phyloP scores from a whole-genome alignment of 1,140 invertebrate genomes.

The Lordiphosa collinella region DNA sequence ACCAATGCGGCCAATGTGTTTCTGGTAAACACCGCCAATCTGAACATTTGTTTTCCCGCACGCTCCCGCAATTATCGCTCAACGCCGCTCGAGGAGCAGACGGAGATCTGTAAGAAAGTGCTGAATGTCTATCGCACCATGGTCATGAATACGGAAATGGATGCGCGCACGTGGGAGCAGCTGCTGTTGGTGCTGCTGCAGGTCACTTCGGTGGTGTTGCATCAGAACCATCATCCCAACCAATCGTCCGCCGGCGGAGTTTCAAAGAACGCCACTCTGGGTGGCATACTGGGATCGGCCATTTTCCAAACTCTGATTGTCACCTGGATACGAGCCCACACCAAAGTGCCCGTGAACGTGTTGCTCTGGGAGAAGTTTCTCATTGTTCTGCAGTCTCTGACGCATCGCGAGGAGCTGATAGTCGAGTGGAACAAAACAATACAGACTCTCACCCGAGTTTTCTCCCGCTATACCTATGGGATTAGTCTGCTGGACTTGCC shows the following conservation, averaged over 20 bases:
- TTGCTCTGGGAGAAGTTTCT: slow-evolving; percentile 98
- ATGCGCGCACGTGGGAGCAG: slow-evolving; percentile 95
- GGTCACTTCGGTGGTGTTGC: slow-evolving; percentile 94
- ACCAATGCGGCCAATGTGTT: slow-evolving; percentile 98
- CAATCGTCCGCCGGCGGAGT: background rate
- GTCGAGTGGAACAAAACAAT: slow-evolving; percentile 99
- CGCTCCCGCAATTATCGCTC: slow-evolving; percentile 78
- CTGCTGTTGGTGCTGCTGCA: slow-evolving; percentile 92
- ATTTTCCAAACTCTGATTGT: slow-evolving; percentile 98
- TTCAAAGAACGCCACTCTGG: slow-evolving; percentile 71
- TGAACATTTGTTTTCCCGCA: slow-evolving; percentile 79
- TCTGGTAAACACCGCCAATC: slow-evolving; percentile 85
- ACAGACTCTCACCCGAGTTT: slow-evolving; percentile 94
- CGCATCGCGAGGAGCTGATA: slow-evolving; percentile 96
- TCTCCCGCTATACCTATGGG: slow-evolving; percentile 95
- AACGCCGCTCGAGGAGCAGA: slow-evolving; percentile 91
- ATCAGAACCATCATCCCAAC: slow-evolving; percentile 83
- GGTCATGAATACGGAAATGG: slow-evolving; percentile 97
- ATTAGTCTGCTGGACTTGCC: slow-evolving; percentile 95
- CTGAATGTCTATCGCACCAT: slow-evolving; percentile 98
- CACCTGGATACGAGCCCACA: slow-evolving; percentile 98
- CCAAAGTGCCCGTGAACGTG: slow-evolving; percentile 93
- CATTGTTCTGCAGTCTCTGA: slow-evolving; percentile 91
- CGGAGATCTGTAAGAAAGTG: slow-evolving; percentile 97
- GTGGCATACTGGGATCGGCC: slow-evolving; percentile 89